phyloP scores from a whole-genome alignment of 2,888 invertebrate species.

The Gymnosoma rotundatum region DNA sequence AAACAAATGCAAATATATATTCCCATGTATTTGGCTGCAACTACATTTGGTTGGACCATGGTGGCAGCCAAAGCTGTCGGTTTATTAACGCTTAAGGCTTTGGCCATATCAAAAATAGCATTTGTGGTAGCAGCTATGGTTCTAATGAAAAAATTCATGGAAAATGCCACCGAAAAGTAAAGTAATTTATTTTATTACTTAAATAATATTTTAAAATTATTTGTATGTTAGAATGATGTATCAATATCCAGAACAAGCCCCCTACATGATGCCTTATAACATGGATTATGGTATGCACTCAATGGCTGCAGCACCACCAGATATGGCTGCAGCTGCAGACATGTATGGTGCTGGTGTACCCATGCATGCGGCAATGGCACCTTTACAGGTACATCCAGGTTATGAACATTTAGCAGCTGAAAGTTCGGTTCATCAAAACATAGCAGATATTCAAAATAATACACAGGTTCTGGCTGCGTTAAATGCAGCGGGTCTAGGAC shows the following conservation, averaged over 20 bases:
- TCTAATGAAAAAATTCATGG: slow-evolving; percentile 85
- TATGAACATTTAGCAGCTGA: slow-evolving; percentile 78
- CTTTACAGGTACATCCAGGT: slow-evolving; percentile 74
- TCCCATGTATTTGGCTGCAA: slow-evolving; percentile 87
- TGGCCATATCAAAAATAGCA: slow-evolving; percentile 87
- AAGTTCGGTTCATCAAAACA: slow-evolving; percentile 79
- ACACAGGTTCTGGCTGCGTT: slow-evolving; percentile 79
- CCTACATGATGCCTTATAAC: slow-evolving; percentile 82
- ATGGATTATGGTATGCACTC: slow-evolving; percentile 81
- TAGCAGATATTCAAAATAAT: slow-evolving; percentile 79
- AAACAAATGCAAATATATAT: slow-evolving; percentile 86
- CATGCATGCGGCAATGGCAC: slow-evolving; percentile 74
- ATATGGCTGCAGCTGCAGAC: slow-evolving; percentile 77
- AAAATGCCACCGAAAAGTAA: slow-evolving; percentile 83
- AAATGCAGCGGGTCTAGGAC: slow-evolving; percentile 77
- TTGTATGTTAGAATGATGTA: slow-evolving; percentile 78
- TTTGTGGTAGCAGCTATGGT: slow-evolving; percentile 86
- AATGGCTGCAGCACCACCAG: slow-evolving; percentile 75
- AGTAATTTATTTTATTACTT: slow-evolving; percentile 26
- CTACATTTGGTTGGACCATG: slow-evolving; percentile 86
- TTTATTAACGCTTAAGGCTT: slow-evolving; percentile 86
- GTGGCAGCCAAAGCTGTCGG: slow-evolving; percentile 85
- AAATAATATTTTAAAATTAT: neutral
- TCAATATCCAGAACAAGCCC: slow-evolving; percentile 80
- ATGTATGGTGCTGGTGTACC: slow-evolving; percentile 79